A percentile compares a stretch with the other conserved stretches of the same genome.
These are phyloP conservation scores for Palythoa grandis DNA, from an alignment of 92 coral and sea anemone species.

Conservation along the genomic window DNA sequence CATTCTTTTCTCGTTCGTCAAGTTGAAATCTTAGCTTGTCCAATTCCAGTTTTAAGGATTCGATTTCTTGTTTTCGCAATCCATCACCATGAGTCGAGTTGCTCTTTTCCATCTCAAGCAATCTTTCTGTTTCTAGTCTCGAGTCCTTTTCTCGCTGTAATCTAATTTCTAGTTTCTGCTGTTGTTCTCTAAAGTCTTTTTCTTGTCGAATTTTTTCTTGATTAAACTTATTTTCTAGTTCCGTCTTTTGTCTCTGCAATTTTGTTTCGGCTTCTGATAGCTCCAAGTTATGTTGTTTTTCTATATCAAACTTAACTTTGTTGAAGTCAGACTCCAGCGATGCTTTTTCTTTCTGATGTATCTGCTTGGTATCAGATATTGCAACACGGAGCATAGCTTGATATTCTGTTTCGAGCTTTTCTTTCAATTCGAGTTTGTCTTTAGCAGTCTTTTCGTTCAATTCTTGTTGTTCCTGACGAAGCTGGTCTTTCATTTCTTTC, in stretches of 20 bases:
- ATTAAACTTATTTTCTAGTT: slow-evolving; percentile 63
- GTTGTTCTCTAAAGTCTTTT: slow-evolving; percentile 56
- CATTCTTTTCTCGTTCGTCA: slow-evolving; percentile 69
- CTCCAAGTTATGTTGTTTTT: slow-evolving; percentile 61
- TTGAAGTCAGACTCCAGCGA: slow-evolving; percentile 62
- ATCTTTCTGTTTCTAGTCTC: slow-evolving; percentile 60
- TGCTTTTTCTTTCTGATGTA: slow-evolving; percentile 51
- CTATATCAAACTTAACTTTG: slow-evolving; percentile 68
- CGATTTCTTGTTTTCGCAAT: slow-evolving; percentile 63
- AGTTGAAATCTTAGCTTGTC: slow-evolving; percentile 73
- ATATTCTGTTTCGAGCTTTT: slow-evolving; percentile 80
- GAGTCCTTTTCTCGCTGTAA: slow-evolving; percentile 63
- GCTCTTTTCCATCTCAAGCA: slow-evolving; percentile 62
- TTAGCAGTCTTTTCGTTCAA: slow-evolving; percentile 67
- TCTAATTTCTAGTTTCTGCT: slow-evolving; percentile 62
- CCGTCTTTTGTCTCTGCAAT: slow-evolving; percentile 64
- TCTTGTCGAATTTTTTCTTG: slow-evolving; percentile 68
- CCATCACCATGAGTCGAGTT: slow-evolving; percentile 55
- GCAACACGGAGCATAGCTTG: slow-evolving; percentile 72
- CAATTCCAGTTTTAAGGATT: slow-evolving; percentile 59
- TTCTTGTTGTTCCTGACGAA: slow-evolving; percentile 64
- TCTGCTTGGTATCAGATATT: slow-evolving; percentile 57
- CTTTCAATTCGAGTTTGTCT: slow-evolving; percentile 77
- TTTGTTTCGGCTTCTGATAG: slow-evolving; percentile 65
- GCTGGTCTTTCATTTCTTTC: slow-evolving; percentile 70